phyloP scores from a whole-genome alignment of 2,888 invertebrate genomes.

The Boloria selene region DNA sequence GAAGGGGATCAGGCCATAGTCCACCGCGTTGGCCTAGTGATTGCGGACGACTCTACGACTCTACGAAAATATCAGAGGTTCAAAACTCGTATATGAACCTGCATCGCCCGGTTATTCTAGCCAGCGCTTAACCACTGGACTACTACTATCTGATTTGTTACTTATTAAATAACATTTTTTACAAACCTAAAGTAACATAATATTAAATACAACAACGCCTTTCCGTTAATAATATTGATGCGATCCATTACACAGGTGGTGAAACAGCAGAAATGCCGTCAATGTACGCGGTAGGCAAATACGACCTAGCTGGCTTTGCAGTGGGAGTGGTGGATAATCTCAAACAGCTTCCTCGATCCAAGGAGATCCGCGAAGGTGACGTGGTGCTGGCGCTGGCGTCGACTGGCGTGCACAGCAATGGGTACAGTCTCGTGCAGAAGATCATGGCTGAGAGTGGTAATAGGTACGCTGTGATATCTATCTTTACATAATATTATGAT shows the following conservation, averaged over 20 bases:
- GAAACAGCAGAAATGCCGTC: slow-evolving; percentile 99
- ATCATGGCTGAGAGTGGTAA: slow-evolving; percentile 86
- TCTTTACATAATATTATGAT: no score
- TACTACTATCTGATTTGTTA: no score
- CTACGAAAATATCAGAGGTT: no score
- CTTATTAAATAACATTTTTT: no score
- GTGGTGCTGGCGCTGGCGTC: slow-evolving; percentile 93
- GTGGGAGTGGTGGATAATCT: slow-evolving; percentile 94
- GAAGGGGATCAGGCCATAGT: no score
- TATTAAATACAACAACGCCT: no score
- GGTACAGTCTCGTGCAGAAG: slow-evolving; percentile 93
- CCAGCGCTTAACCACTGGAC: no score
- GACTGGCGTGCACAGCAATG: slow-evolving; percentile 96
- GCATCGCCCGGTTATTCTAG: no score
- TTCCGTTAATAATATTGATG: background rate
- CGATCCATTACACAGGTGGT: slow-evolving; percentile 83
- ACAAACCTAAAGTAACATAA: background rate
- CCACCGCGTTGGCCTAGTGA: no score
- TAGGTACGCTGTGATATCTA: slow-evolving; percentile 56
- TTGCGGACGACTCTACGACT: no score
- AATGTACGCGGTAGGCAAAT: slow-evolving; percentile 93
- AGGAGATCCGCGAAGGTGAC: slow-evolving; percentile 88
- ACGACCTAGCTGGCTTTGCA: slow-evolving; percentile 97
- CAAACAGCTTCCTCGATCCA: slow-evolving; percentile 85
- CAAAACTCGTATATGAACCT: no score